Base-by-base conservation (phyloP, 2,888 invertebrate genomes). In the Ennomos erosarius region DNA sequence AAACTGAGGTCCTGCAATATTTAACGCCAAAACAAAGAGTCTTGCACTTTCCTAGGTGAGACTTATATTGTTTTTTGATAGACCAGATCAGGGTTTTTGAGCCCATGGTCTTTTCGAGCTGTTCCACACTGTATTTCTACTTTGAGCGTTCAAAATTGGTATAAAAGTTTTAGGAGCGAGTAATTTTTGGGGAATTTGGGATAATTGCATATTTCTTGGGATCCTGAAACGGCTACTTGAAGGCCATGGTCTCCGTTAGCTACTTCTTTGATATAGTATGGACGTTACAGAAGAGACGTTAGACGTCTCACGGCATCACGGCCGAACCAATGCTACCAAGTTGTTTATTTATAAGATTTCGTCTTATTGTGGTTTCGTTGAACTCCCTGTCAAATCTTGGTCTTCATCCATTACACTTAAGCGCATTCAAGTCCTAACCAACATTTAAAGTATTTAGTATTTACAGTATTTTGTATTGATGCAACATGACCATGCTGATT, bases 41-140 rank as follows among this genome's bases (percentile, higher is more conserved):
- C 56, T 79, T 79, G 61, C 76, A 78, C 51, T 75, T 77, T 26
- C 76, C 76, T 51, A 77, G 78, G 78, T 78, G 72, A 70, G 49
- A 26, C 34, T 45, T 53, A 9, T 9, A n/a, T 51, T 34, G 16
- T 26, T n/a, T 39, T 39, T n/a, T 10, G 1, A 43, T 9, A n/a
- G 9, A 13, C 1, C 16, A 12, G 3, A 6, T 12, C 16, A 8
- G 10, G 40, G 4, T 42, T 13, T 42, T 42, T 13, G 11, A 38
- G n/a, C 38, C 1, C 16, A 16, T 26, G 26, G 13, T 16, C 42
- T 16, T 39, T 26, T 26, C 3, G 26, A 26, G 26, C 26, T 26
- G 26, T 26, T 26, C 26, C 26, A 26, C 6, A 0, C 4, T 26
- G 6, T 5, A 26, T 26, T 26, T 26, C 5, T 26, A 26, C 26